Evolutionary conservation across 1,140 invertebrate species (phyloP), one percentile per base, ranked within the genome.

Genomic region (Temnothorax nylanderi): DNA sequence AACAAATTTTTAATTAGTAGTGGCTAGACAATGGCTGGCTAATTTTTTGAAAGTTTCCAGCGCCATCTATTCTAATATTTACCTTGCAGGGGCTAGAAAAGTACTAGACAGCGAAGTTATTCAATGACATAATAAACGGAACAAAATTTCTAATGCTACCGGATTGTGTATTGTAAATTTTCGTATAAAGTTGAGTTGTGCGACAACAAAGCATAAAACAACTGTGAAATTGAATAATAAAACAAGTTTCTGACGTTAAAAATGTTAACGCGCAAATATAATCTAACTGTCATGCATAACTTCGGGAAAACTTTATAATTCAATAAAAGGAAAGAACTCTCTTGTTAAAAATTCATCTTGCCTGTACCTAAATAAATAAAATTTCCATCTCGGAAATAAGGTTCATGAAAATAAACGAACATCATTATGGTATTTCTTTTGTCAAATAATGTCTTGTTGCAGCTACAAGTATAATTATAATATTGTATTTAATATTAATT

Each of bases 361-460:
- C 16, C 0, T 32, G 26, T 60, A 16, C 11, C 26, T 26, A 26
- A 41, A 37, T 7, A 21, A 21, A 34, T 74, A 41, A n/a, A 60
- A 3, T 1, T 58, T 4, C 5, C 18, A 58, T 26, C 3, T 1
- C 54, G 3, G 37, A 60, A 44, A 67, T 67, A 44, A 67, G 10
- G 44, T 67, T 67, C 13, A 76, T 60, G 16, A 62, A 32, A 41
- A 76, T 76, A 21, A 32, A 76, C 7, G 13, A 75, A 75, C 32
- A 41, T 65, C 8, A n/a, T 21, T 67, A 6, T 21, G 0, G 8
- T 37, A 65, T 37, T 58, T 21, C 21, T 21, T 26, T 26, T n/a
- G 8, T 21, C 10, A 58, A 8, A 10, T 56, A 56, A n/a, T 0
- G 26, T 58, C 16, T 11, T 11, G 8, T 58, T 26, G 56, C 3